A percentile compares a stretch with the other conserved stretches of the same genome.
These are phyloP conservation scores for Clytia hemisphaerica DNA, from an alignment of 30 jellyfish, hydroid and myxozoan genomes.

Conservation along the genomic window DNA sequence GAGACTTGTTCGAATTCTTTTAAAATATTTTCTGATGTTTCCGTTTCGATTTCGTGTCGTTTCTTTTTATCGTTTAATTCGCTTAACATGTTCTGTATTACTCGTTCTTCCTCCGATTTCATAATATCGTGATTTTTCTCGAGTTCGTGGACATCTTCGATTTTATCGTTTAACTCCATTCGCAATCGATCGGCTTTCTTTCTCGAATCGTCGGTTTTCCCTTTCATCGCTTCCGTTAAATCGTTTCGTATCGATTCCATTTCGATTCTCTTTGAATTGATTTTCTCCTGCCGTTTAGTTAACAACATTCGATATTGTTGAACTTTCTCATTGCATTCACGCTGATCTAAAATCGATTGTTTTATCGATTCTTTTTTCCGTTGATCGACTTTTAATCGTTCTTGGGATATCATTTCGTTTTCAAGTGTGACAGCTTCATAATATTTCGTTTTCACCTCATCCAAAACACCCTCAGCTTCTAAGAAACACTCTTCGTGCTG, in stretches of 20 bases:
- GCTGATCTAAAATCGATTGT: slow-evolving; percentile 35
- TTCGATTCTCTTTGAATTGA: slow-evolving; percentile 31
- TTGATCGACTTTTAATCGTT: slow-evolving; percentile 39
- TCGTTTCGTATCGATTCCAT: slow-evolving; percentile 23
- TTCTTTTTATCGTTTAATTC: slow-evolving; percentile 49
- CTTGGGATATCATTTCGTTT: slow-evolving; percentile 44
- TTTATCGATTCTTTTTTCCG: slow-evolving; percentile 50
- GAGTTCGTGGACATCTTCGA: slow-evolving; percentile 29
- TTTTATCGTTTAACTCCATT: slow-evolving; percentile 6
- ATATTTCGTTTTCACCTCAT: slow-evolving; percentile 38
- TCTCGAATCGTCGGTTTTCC: slow-evolving; percentile 36
- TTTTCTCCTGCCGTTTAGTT: slow-evolving; percentile 22
- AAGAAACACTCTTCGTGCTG: slow-evolving; percentile 28
- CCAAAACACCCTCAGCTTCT: slow-evolving; percentile 40
- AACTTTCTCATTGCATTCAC: slow-evolving; percentile 34
- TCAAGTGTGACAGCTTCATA: slow-evolving; percentile 35
- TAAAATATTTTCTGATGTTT: slow-evolving; percentile 33
- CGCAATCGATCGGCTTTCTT: slow-evolving; percentile 34
- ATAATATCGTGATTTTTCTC: slow-evolving; percentile 25
- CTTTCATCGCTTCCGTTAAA: slow-evolving; percentile 2
- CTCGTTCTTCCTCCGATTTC: slow-evolving; percentile 54
- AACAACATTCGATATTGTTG: slow-evolving; percentile 12
- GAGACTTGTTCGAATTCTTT: slow-evolving; percentile 59
- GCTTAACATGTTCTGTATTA: slow-evolving; percentile 45
- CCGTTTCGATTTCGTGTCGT: slow-evolving; percentile 48